Evolutionary conservation across 2,888 invertebrate species (phyloP), one percentile per base, ranked within the genome.

Genomic region (Eudemis profundana): DNA sequence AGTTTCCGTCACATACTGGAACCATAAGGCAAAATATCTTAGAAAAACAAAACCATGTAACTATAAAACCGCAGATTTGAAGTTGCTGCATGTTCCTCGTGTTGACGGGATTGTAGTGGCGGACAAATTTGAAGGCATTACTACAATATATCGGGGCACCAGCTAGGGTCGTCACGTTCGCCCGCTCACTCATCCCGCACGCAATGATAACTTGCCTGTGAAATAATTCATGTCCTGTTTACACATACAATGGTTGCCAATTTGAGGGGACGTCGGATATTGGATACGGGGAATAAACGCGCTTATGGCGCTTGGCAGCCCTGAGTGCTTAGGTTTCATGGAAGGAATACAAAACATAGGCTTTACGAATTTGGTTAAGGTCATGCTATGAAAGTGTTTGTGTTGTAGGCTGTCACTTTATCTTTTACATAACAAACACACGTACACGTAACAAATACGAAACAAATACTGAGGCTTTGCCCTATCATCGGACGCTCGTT

Each of bases 121-220:
- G 76, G 82, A 84, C 83, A 84, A 85, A 85, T 85, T 79, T 76
- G 78, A 73, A 73, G 77, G 75, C 78, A 83, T 83, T 81, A 82
- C 75, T 70, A 72, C 83, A 78, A 85, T 77, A 75, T 79, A 82
- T 83, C 69, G 73, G 75, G 81, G 76, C 77, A 74, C 65, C 66
- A 66, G 15, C 61, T 27, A 50, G 33, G 66, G 63, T 67, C 61
- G 70, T 61, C 75, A 76, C 78, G 78, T 76, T 70, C 62, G 64
- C 61, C 29, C 72, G 33, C 61, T 71, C 70, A 68, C 70, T 76
- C 74, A 74, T 71, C 70, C 72, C 49, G 63, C 67, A 61, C 63
- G 67, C 67, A 64, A 61, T 69, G 73, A 75, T 74, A 73, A 72
- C 72, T 73, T 72, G 74, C 72, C 72, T 73, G 74, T 74, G 72